Base-by-base conservation (phyloP, 2,797 vertebrate genomes). In the Cyclura pinguis region DNA sequence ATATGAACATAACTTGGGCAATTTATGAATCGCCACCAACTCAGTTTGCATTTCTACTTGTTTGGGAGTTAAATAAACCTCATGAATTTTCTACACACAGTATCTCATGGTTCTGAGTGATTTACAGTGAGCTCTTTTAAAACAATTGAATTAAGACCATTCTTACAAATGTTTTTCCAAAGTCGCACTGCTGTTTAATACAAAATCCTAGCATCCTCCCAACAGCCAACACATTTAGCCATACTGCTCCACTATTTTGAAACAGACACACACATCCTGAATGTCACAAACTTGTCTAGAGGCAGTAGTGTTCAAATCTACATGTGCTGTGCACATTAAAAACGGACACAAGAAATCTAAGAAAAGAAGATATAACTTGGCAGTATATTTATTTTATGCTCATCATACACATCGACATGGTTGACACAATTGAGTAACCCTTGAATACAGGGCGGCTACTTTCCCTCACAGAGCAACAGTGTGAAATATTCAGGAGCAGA, bases 321-420 rank as follows among this genome's bases (percentile, higher is more conserved):
- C 38, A 87, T 78, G 16, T 69, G 29, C 86, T 72, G 57, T 78
- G 83, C 69, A 76, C 32, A 78, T 9, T 52, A 47, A 72, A 74
- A 55, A 89, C 67, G 52, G 27, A 42, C 20, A 80, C 27, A 38
- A 84, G 42, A 42, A 84, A 64, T 42, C 32, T 83, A 52, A 59
- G 4, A 55, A 89, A 35, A 18, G 47, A 84, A 77, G 4, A 89
- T 86, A 52, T 83, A 85, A 88, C 50, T 90, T 88, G 90, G 86
- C 85, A 78, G 85, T 96, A 86, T 95, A 88, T 94, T 96, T 96
- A 92, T 95, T 95, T 87, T 92, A 86, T 91, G 92, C n/a, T 93
- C 81, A 81, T 87, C 93, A 94, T 90, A 94, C 90, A 91, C 87
- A 91, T 76, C 27, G 52, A 95, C 92, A 93, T 84, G 89, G 86